Conservation (phyloP, 2,113 vertebrate genomes). For the Scolopax mira region DNA sequence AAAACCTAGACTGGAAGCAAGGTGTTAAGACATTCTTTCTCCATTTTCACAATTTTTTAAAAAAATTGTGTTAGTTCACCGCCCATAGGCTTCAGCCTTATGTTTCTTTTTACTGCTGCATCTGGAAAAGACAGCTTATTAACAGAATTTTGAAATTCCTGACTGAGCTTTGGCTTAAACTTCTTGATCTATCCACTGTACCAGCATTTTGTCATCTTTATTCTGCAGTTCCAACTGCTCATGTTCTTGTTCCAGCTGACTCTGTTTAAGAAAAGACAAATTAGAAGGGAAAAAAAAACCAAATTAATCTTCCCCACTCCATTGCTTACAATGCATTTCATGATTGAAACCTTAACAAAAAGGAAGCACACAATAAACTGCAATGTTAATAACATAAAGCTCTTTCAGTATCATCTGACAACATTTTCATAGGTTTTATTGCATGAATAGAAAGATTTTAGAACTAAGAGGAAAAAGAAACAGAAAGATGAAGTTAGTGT, state of each 20-base stretch:
- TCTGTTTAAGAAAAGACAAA: slow-evolving; percentile 10
- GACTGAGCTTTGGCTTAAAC: neutral
- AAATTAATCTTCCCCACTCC: neutral
- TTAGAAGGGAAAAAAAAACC: neutral
- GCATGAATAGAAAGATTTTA: neutral
- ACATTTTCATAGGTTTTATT: neutral
- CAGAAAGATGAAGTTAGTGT: neutral
- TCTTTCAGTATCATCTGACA: neutral
- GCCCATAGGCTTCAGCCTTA: neutral
- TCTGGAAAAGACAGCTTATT: neutral
- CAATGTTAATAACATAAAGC: neutral
- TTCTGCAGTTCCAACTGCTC: slow-evolving; percentile 54
- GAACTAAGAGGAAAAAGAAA: neutral
- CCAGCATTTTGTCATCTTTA: slow-evolving; percentile 64
- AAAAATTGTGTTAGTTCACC: neutral
- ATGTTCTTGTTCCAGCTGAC: slow-evolving; percentile 42
- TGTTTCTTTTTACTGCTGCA: neutral
- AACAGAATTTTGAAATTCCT: neutral
- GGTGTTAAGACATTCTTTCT: neutral
- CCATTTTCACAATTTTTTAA: neutral
- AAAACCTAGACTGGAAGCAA: neutral
- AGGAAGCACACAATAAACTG: neutral
- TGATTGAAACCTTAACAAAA: neutral
- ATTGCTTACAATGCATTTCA: neutral
- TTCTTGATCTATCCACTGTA: slow-evolving; percentile 55